Conservation (phyloP, 2,888 invertebrate genomes). For the Nomada ruficornis region DNA sequence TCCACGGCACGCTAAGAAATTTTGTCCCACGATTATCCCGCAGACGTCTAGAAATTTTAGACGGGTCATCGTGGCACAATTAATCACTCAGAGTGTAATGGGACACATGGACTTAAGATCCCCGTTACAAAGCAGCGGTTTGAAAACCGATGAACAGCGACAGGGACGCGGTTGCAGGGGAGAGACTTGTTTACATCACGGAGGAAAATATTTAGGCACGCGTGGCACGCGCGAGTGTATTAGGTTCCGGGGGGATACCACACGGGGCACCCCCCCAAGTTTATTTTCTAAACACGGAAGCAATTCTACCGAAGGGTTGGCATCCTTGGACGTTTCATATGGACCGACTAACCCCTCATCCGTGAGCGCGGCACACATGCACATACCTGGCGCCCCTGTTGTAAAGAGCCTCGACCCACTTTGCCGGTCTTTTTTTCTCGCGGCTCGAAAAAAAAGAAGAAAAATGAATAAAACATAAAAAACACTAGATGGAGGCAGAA, state of each 20-base stretch:
- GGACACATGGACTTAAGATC: not conserved
- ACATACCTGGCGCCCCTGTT: not conserved
- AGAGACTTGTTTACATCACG: constrained; percentile 3
- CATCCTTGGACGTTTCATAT: constrained; percentile 17
- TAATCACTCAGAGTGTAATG: constrained; percentile 1
- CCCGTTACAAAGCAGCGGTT: not conserved
- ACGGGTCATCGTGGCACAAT: not conserved
- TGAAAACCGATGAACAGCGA: not conserved
- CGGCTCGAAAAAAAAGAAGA: not conserved
- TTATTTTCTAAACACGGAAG: constrained; percentile 73
- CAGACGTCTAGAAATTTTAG: not conserved
- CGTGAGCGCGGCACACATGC: not conserved
- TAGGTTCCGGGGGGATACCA: not conserved
- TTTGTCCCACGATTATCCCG: too few relatives aligned
- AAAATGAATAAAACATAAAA: not conserved
- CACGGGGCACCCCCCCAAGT: constrained; percentile 29
- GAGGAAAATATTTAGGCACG: constrained; percentile 63
- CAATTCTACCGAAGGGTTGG: constrained; percentile 48
- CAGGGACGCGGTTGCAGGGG: not conserved
- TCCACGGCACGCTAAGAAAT: too few relatives aligned
- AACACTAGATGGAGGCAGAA: not conserved
- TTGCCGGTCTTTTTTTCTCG: constrained; percentile 21
- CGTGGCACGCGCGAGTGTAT: constrained; percentile 36
- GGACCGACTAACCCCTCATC: not conserved
- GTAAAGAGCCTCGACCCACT: constrained; percentile 44